Conservation (phyloP, 2,888 invertebrate genomes). For the Scelioninae gen. 2 region DNA sequence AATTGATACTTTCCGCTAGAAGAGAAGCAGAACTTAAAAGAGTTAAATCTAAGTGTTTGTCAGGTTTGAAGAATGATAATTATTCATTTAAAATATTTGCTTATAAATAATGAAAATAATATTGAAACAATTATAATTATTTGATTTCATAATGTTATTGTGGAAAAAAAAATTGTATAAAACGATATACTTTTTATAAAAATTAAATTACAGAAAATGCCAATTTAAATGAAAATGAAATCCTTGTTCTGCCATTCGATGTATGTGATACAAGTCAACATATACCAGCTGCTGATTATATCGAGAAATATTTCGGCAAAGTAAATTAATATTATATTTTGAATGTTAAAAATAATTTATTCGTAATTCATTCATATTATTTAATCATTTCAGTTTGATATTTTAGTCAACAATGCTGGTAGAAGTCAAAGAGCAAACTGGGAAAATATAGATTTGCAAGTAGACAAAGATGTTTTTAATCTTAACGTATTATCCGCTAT, state of each 20-base stretch:
- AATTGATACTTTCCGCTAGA: slow-evolving; percentile 82
- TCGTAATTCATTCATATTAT: slow-evolving; percentile 2
- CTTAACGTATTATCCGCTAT: slow-evolving; percentile 86
- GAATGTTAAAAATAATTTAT: no score
- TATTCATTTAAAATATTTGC: neutral
- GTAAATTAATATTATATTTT: slow-evolving; percentile 67
- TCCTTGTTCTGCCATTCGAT: slow-evolving; percentile 83
- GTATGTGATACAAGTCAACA: slow-evolving; percentile 80
- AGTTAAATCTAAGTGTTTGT: slow-evolving; percentile 81
- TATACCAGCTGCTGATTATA: slow-evolving; percentile 78
- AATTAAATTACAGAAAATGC: slow-evolving; percentile 61
- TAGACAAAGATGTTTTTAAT: slow-evolving; percentile 85
- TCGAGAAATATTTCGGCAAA: slow-evolving; percentile 81
- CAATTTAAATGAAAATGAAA: slow-evolving; percentile 77
- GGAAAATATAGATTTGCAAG: slow-evolving; percentile 82
- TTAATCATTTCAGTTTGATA: slow-evolving; percentile 77
- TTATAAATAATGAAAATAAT: neutral
- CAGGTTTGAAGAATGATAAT: slow-evolving; percentile 60
- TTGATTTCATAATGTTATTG: no score
- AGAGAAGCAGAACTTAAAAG: slow-evolving; percentile 79
- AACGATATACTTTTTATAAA: neutral
- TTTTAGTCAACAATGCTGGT: slow-evolving; percentile 89
- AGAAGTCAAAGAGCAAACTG: slow-evolving; percentile 83
- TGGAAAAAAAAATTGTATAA: neutral
- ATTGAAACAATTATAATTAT: neutral